Evolutionary conservation across 2,113 vertebrate species (phyloP), one percentile per base, ranked within the genome.

Genomic region (Tauraco erythrolophus): DNA sequence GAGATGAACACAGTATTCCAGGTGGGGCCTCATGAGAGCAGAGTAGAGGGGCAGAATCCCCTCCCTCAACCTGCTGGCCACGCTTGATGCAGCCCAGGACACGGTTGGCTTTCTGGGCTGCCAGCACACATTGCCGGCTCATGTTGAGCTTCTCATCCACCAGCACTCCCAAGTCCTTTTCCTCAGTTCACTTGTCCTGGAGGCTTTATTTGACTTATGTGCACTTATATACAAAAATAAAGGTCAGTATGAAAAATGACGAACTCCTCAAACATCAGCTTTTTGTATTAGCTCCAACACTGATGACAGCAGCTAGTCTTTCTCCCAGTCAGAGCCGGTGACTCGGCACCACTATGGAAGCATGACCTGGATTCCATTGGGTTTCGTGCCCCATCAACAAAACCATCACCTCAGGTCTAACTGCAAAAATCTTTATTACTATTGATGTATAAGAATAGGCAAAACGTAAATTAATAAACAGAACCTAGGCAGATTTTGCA

Each of bases 361-460:
- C 5, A 5, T 66, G 88, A 96, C 88, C 78, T 88, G 70, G 41
- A 51, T 54, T 85, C 54, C 88, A 72, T 24, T 92, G 60, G 78
- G 79, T 31, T 85, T 58, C 0, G 1, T 43, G 70, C 21, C 31
- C 28, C 41, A 79, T 30, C 65, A 76, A 72, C 31, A 79, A 69
- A 92, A 77, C 31, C 3, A 2, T 45, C 53, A 83, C n/a, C 23
- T 77, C 45, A 69, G 66, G 33, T 57, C 39, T 31, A 82, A 61
- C 17, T 60, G 41, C 51, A 75, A 24, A 61, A 64, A 37, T 41
- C 37, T 50, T 84, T 71, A 7, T 37, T 57, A 23, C 13, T 45
- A 48, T 1, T 35, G 18, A 46, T 43, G 46, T 30, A 41, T 23
- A 12, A 60, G 39, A 81, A 61, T 1, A 4, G 43, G 27, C 14